Evolutionary conservation across 2,888 invertebrate genomes (phyloP).

Genomic region (Papilio protenor): DNA sequence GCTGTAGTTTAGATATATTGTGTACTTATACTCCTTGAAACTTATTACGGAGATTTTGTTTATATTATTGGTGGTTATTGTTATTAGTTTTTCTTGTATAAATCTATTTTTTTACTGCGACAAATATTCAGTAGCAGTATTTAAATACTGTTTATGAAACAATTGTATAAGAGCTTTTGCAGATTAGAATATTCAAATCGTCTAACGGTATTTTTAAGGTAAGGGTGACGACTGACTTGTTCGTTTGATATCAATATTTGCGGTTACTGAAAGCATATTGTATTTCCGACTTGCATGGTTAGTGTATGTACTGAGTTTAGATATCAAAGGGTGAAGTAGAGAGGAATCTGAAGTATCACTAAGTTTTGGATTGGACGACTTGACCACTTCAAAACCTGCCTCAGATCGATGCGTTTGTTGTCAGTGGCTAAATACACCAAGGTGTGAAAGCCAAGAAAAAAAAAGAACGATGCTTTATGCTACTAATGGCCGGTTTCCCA

Average conservation of each 20-base stretch:
- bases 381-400: no score
- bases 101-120: not conserved
- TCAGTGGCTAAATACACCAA: no score
- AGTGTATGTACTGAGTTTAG: no score
- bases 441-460: no score
- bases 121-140: not conserved
- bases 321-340: no score
- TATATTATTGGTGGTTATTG: not conserved
- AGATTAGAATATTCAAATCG: not conserved
- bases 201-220: not conserved
- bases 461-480: no score
- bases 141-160: not conserved
- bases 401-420: no score
- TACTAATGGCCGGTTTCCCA: no score
- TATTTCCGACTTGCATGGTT: no score
- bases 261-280: no score
- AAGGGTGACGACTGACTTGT: not conserved
- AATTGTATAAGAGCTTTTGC: not conserved
- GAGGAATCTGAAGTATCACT: no score
- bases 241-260: not conserved
- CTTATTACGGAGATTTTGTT: slow-evolving; percentile 22
- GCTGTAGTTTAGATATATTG: slow-evolving; percentile 32
- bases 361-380: no score
- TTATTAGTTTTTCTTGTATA: not conserved
- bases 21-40: slow-evolving; percentile 28